A percentile compares a stretch with the other conserved stretches of the same genome.
These are phyloP conservation scores for Eupsilia transversa DNA, from an alignment of 2,888 invertebrate species.

Conservation along the genomic window DNA sequence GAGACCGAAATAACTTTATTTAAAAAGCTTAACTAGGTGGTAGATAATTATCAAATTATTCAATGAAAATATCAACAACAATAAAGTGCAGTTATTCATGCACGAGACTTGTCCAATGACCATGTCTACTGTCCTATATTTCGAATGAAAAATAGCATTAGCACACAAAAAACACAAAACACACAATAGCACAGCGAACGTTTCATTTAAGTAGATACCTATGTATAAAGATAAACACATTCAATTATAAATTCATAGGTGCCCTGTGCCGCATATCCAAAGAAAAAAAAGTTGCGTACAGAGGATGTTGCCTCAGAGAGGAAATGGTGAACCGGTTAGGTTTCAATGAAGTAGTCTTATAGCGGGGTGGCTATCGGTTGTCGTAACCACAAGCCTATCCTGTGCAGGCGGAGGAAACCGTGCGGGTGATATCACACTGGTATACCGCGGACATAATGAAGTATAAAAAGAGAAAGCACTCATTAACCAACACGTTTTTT, in stretches of 20 bases:
- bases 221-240: no score
- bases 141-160: background rate
- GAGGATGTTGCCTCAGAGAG: constrained; percentile 58
- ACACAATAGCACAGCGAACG: no score
- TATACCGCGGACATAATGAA: constrained; percentile 11
- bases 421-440: constrained; percentile 12
- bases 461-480: constrained; percentile 54
- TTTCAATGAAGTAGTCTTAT: constrained; percentile 50
- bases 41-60: background rate
- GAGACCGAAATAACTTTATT: background rate
- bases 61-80: background rate
- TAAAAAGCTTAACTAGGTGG: background rate
- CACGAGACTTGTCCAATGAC: background rate
- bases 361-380: constrained; percentile 32
- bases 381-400: constrained; percentile 62
- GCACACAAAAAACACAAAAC: no score
- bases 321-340: constrained; percentile 59
- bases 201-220: constrained; percentile 4
- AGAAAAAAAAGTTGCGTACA: constrained; percentile 16
- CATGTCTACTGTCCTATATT: background rate
- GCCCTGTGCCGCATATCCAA: background rate
- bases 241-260: background rate
- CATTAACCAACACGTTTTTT: background rate
- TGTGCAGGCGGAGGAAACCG: constrained; percentile 42
- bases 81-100: background rate